Conservation (phyloP, 1,140 invertebrate genomes). For the Spodoptera frugiperda region DNA sequence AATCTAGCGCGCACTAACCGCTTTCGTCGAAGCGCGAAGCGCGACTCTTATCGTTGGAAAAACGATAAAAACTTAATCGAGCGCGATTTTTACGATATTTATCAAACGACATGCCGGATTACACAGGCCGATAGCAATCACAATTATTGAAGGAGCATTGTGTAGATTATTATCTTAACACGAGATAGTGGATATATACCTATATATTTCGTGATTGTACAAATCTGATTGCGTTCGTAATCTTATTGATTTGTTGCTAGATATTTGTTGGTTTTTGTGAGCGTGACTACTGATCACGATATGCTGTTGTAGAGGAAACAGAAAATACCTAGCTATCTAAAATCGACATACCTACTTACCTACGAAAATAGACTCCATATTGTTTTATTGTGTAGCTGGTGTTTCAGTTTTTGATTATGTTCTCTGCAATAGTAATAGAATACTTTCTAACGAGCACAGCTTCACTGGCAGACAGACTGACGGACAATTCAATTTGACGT, state of each 20-base stretch:
- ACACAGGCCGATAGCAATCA: slow-evolving; percentile 77
- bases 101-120: slow-evolving; percentile 81
- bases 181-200: background rate
- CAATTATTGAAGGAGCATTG: slow-evolving; percentile 57
- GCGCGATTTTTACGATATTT: slow-evolving; percentile 82
- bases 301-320: too few relatives aligned
- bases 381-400: too few relatives aligned
- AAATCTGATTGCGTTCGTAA: slow-evolving; percentile 16
- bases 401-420: too few relatives aligned
- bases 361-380: too few relatives aligned
- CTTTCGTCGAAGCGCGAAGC: slow-evolving; percentile 50
- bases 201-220: slow-evolving; percentile 3
- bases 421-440: too few relatives aligned
- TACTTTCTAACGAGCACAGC: too few relatives aligned
- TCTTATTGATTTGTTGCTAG: background rate
- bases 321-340: too few relatives aligned
- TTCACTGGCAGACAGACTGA: too few relatives aligned
- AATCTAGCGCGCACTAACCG: slow-evolving; percentile 54
- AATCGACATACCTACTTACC: too few relatives aligned
- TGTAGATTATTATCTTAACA: slow-evolving; percentile 41
- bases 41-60: slow-evolving; percentile 59
- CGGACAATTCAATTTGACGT: too few relatives aligned
- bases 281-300: too few relatives aligned
- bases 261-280: background rate
- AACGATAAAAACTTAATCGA: slow-evolving; percentile 74